Evolutionary conservation across 2,113 vertebrate genomes (phyloP).

Genomic region (Phaethon lepturus): DNA sequence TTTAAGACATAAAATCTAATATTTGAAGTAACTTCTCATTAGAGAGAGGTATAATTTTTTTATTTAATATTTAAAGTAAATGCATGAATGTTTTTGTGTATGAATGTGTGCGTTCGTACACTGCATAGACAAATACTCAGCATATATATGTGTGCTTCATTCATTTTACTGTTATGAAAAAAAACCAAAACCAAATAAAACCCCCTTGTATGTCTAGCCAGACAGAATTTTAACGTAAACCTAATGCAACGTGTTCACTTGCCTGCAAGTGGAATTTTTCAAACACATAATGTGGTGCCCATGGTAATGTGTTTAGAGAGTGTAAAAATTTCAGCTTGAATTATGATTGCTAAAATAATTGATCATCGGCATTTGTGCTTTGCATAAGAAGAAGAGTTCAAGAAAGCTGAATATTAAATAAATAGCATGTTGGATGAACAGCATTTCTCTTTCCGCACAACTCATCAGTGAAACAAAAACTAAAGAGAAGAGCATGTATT

Average conservation of each 20-base stretch:
- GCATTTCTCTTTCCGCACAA: background rate
- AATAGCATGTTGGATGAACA: background rate
- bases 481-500: background rate
- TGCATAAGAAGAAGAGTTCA: conserved; percentile 8
- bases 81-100: background rate
- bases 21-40: background rate
- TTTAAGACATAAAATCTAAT: background rate
- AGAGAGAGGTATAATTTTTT: background rate
- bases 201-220: background rate
- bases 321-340: conserved; percentile 50
- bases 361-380: conserved; percentile 40
- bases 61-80: background rate
- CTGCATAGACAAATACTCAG: background rate
- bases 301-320: conserved; percentile 49
- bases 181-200: too few species aligned
- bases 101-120: background rate
- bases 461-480: conserved; percentile 45
- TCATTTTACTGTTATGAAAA: background rate
- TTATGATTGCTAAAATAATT: conserved; percentile 62
- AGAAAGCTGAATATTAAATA: conserved; percentile 39
- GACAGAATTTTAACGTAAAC: conserved; percentile 8
- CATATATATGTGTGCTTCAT: background rate
- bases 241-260: background rate
- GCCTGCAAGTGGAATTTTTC: conserved; percentile 40
- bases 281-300: conserved; percentile 16